These are phyloP conservation scores for Monoplex corrugatus DNA, from an alignment of 2,888 invertebrate genomes.

Conservation along the genomic window DNA sequence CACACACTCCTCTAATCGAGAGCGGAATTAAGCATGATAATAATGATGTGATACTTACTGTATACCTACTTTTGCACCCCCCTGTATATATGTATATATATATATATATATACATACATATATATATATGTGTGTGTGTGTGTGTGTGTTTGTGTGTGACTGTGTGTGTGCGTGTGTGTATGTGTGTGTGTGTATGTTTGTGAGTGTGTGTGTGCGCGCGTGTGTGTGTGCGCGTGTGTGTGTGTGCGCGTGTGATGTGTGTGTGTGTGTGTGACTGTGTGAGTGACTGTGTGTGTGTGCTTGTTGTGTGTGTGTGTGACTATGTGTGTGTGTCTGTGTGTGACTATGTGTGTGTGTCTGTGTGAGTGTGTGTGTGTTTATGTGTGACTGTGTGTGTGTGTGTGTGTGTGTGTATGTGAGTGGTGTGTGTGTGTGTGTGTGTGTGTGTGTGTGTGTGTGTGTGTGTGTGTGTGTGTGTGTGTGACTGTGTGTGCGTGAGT, in stretches of 20 bases:
- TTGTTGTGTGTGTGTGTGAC: not conserved
- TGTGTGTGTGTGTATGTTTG: not conserved
- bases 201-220: not conserved
- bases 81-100: not conserved
- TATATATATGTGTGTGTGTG: not conserved
- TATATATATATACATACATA: not conserved
- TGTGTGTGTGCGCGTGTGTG: not conserved
- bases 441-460: not conserved
- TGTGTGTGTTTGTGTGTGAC: too few relatives aligned
- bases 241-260: not conserved
- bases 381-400: not conserved
- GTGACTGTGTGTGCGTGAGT: not conserved
- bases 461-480: slow-evolving; percentile 17
- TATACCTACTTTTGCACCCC: too few relatives aligned
- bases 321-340: not conserved
- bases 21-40: too few relatives aligned
- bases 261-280: not conserved
- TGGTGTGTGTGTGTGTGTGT: not conserved
- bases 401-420: not conserved
- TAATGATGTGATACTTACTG: too few relatives aligned
- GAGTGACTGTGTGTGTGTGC: not conserved
- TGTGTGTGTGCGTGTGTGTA: not conserved
- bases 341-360: not conserved
- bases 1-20: too few relatives aligned
- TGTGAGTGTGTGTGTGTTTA: not conserved